Percentiles rank a stretch among this genome's conserved stretches.
These are phyloP conservation scores for Pseudoips prasinana DNA, from an alignment of 2,888 invertebrate species.

Conservation along the genomic window DNA sequence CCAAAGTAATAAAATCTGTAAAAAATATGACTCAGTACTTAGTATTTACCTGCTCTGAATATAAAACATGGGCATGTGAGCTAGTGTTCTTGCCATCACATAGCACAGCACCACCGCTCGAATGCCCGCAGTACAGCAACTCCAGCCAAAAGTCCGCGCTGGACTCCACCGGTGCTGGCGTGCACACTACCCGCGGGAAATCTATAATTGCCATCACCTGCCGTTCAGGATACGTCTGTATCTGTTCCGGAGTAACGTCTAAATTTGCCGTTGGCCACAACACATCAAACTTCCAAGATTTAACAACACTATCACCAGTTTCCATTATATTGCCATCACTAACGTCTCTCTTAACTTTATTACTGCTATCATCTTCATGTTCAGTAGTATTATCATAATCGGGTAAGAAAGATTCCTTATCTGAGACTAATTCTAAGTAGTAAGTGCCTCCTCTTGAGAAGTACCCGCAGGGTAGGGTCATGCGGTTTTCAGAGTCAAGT, in stretches of 20 bases:
- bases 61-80: constrained; percentile 84
- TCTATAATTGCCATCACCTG: constrained; percentile 88
- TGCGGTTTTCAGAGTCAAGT: constrained; percentile 72
- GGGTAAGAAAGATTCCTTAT: constrained; percentile 52
- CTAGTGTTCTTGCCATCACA: constrained; percentile 84
- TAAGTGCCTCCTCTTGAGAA: constrained; percentile 87
- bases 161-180: constrained; percentile 81
- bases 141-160: constrained; percentile 89
- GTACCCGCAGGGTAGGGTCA: constrained; percentile 86
- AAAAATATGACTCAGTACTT: too few relatives aligned
- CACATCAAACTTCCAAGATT: constrained; percentile 86
- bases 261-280: constrained; percentile 90
- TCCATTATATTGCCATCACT: constrained; percentile 62
- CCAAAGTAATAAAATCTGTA: too few relatives aligned
- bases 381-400: constrained; percentile 54
- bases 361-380: constrained; percentile 21
- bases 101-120: constrained; percentile 83
- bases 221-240: constrained; percentile 90
- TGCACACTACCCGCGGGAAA: constrained; percentile 88
- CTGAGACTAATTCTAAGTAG: constrained; percentile 67
- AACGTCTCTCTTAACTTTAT: constrained; percentile 51
- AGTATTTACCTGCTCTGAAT: constrained; percentile 89
- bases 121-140: constrained; percentile 89
- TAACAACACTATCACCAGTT: constrained; percentile 66
- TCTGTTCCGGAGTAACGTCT: constrained; percentile 87